phyloP scores from a whole-genome alignment of 2,113 vertebrate species.

The Micronycteris hirsuta region DNA sequence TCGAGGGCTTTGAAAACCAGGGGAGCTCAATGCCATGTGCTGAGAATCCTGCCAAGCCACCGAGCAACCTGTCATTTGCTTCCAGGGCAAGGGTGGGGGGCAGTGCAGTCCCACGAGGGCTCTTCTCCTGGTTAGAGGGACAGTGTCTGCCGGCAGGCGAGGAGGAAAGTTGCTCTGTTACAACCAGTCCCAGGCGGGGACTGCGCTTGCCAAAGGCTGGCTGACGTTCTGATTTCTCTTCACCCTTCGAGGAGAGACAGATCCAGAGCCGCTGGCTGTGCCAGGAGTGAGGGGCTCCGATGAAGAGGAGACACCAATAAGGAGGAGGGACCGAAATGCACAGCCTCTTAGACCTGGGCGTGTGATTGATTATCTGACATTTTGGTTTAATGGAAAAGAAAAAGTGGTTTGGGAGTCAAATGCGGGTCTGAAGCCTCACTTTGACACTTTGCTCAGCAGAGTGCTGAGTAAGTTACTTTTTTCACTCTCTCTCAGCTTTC shows the following conservation, averaged over 20 bases:
- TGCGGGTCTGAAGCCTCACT: not conserved
- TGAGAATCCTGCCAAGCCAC: not conserved
- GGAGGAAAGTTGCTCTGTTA: fast-evolving
- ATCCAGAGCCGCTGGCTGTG: not conserved
- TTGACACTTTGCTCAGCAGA: not conserved
- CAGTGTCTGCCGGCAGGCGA: not conserved
- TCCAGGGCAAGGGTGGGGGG: not conserved
- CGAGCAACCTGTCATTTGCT: not conserved
- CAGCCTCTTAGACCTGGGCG: not conserved
- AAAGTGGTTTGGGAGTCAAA: not conserved
- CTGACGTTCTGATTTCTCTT: not conserved
- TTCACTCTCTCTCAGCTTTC: not conserved
- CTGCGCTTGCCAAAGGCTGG: not conserved
- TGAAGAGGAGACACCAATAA: not conserved
- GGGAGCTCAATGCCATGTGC: fast-evolving
- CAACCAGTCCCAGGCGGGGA: not conserved
- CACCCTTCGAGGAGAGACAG: not conserved
- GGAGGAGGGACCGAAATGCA: not conserved
- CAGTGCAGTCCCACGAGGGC: not conserved
- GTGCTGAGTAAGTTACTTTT: not conserved
- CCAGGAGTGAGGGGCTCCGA: not conserved
- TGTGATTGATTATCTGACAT: not conserved
- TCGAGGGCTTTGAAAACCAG: not conserved
- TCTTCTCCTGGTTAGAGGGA: not conserved
- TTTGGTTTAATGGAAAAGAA: not conserved